These are phyloP conservation scores for Pseudochromis fuscus DNA, from an alignment of 2,797 vertebrate genomes.

Conservation along the genomic window DNA sequence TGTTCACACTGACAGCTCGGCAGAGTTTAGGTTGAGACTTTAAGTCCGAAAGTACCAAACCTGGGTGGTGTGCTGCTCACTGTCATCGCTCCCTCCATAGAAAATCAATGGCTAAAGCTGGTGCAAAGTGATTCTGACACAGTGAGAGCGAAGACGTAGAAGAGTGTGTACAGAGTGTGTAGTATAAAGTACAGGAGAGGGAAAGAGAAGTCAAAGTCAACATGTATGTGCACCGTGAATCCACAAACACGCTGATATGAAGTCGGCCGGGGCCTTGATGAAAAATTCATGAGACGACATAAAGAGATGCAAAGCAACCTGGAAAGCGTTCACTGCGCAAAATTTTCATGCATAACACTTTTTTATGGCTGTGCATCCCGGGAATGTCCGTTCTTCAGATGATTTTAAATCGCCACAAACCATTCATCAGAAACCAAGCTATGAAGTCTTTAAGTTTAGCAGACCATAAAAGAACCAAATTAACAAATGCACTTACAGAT, in stretches of 20 bases:
- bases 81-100: background rate
- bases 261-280: slow-evolving; percentile 42
- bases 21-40: slow-evolving; percentile 4
- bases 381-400: slow-evolving; percentile 53
- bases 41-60: background rate
- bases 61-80: background rate
- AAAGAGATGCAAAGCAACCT: slow-evolving; percentile 38
- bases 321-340: slow-evolving; percentile 22
- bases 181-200: background rate
- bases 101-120: slow-evolving; percentile 1
- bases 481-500: slow-evolving; percentile 42
- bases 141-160: slow-evolving; percentile 1
- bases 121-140: background rate
- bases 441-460: slow-evolving; percentile 50
- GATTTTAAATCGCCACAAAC: slow-evolving; percentile 24
- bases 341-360: slow-evolving; percentile 24
- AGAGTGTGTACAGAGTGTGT: background rate
- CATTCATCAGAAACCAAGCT: slow-evolving; percentile 25
- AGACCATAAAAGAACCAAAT: slow-evolving; percentile 52
- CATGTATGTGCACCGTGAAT: slow-evolving; percentile 7
- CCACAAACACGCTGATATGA: slow-evolving; percentile 33
- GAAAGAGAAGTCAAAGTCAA: slow-evolving; percentile 15
- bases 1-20: slow-evolving; percentile 27
- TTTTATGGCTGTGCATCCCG: slow-evolving; percentile 24
- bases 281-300: slow-evolving; percentile 56